These are phyloP conservation scores for Entelurus aequoreus DNA, from an alignment of 2,113 vertebrate genomes.

Conservation along the genomic window DNA sequence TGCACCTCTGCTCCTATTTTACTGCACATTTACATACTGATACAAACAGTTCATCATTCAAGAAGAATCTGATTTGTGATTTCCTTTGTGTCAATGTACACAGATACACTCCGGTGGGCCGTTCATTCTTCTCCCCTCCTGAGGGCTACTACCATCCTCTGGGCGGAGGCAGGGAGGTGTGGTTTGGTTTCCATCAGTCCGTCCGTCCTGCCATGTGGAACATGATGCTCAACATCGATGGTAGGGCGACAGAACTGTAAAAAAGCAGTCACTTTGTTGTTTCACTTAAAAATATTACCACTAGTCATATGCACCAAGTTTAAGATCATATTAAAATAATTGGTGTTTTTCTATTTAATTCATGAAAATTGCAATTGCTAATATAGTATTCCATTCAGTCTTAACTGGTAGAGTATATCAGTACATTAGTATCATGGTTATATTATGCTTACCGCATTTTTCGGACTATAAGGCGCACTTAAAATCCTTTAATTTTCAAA, in stretches of 20 bases:
- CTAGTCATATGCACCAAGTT: no score
- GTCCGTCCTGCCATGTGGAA: constrained; percentile 99
- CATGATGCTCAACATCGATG: constrained; percentile 99
- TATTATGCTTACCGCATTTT: no score
- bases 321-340: no score
- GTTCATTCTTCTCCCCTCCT: constrained; percentile 96
- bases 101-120: constrained; percentile 97
- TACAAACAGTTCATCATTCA: neutral
- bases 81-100: neutral
- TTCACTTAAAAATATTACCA: no score
- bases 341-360: no score
- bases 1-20: neutral
- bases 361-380: neutral
- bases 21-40: neutral
- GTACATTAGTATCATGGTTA: no score
- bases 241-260: constrained; percentile 54
- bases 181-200: constrained; percentile 98
- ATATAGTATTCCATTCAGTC: no score
- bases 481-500: no score
- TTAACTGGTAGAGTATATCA: neutral
- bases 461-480: no score
- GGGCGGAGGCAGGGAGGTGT: constrained; percentile 94
- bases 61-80: neutral
- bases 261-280: neutral
- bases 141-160: constrained; percentile 98